A percentile compares a stretch with the other conserved stretches of the same genome.
These are phyloP conservation scores for Naja naja DNA, from an alignment of 2,113 vertebrate species.

Conservation along the genomic window DNA sequence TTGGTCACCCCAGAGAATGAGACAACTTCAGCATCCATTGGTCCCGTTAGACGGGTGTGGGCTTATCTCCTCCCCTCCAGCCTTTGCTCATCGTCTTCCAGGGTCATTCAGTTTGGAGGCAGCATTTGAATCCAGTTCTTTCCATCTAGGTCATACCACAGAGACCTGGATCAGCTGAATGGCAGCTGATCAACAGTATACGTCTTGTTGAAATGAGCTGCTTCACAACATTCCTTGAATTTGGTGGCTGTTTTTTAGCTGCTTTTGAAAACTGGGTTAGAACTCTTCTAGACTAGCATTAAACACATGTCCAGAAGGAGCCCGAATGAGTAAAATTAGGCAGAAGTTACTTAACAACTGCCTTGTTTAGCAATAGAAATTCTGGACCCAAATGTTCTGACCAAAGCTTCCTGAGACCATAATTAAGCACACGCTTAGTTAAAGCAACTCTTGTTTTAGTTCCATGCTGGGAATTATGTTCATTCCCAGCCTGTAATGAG, in stretches of 20 bases:
- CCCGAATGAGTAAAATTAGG: neutral
- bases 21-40: too few relatives aligned
- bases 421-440: too few relatives aligned
- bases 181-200: neutral
- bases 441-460: too few relatives aligned
- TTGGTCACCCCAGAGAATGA: too few relatives aligned
- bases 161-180: neutral
- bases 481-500: too few relatives aligned
- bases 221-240: neutral
- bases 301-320: neutral
- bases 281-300: neutral
- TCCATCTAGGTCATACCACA: neutral
- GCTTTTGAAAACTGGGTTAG: neutral
- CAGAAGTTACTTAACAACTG: too few relatives aligned
- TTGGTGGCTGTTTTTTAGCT: neutral
- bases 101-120: neutral
- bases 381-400: too few relatives aligned
- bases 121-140: neutral
- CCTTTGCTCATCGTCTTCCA: neutral
- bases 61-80: neutral
- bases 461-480: too few relatives aligned
- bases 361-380: too few relatives aligned
- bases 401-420: too few relatives aligned
- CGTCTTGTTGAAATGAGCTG: neutral
- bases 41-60: neutral